Evolutionary conservation across 2,113 vertebrate species (phyloP).

Genomic region (Gambusia affinis): DNA sequence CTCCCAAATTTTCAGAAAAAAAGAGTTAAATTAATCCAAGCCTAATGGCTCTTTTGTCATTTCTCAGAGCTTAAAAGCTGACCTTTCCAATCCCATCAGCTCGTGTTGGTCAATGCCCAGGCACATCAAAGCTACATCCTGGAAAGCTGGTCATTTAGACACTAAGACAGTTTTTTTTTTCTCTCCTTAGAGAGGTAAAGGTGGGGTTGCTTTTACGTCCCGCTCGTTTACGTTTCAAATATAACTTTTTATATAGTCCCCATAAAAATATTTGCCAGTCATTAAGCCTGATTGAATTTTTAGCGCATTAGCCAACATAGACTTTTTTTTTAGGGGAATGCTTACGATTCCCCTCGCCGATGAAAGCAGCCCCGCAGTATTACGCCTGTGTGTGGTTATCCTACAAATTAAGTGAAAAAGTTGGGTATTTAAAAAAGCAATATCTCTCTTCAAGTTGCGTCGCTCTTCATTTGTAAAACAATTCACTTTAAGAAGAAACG

Average conservation of each 20-base stretch:
- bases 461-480: constrained; percentile 31
- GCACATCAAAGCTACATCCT: constrained; percentile 35
- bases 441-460: constrained; percentile 23
- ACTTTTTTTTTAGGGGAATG: constrained; percentile 65
- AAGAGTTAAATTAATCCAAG: constrained; percentile 6
- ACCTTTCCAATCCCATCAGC: constrained; percentile 16
- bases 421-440: constrained; percentile 28
- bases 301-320: constrained; percentile 95
- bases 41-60: constrained; percentile 10
- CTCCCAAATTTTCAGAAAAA: constrained; percentile 20
- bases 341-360: constrained; percentile 40
- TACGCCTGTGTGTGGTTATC: constrained; percentile 20
- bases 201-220: constrained; percentile 41
- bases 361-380: constrained; percentile 34
- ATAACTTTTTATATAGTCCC: constrained; percentile 68
- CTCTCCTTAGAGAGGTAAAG: constrained; percentile 25
- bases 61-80: constrained; percentile 4
- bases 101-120: constrained; percentile 30
- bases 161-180: constrained; percentile 28
- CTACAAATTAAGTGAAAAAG: constrained; percentile 30
- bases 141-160: constrained; percentile 23
- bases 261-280: constrained; percentile 36
- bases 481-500: constrained; percentile 14
- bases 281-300: constrained; percentile 88
- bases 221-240: constrained; percentile 37